Percentiles rank a stretch among this genome's conserved stretches.
Evolutionary conservation across 2,888 invertebrate species (phyloP).

Genomic region (Nineta flava): DNA sequence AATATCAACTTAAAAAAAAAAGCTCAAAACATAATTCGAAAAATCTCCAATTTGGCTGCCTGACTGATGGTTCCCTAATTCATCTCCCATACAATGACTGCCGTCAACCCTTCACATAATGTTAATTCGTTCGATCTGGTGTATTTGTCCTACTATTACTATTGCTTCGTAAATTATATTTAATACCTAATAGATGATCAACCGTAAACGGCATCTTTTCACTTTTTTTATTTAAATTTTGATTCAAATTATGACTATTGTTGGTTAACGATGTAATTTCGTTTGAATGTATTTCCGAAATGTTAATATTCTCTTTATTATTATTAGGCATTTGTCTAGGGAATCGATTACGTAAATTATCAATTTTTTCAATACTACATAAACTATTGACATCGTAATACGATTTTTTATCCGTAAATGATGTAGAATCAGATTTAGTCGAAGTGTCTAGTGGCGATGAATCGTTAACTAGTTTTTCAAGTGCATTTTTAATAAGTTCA

Average conservation of each 20-base stretch:
- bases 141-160: neutral
- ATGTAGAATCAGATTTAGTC: neutral
- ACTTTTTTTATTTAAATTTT: neutral
- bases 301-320: neutral
- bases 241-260: neutral
- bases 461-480: conserved; percentile 9
- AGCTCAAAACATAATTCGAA: too few species aligned
- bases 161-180: conserved; percentile 2
- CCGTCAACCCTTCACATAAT: too few species aligned
- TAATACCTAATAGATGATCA: neutral
- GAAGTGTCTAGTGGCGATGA: neutral
- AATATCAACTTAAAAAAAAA: too few species aligned
- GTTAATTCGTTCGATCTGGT: neutral
- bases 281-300: neutral
- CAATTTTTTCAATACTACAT: neutral
- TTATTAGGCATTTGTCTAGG: neutral
- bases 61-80: too few species aligned
- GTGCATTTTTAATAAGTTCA: conserved; percentile 10
- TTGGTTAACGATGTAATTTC: neutral
- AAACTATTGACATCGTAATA: neutral
- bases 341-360: neutral
- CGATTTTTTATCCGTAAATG: neutral
- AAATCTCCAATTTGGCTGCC: too few species aligned
- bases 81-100: too few species aligned
- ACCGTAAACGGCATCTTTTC: neutral